Evolutionary conservation across 2,113 vertebrate genomes (phyloP).

Genomic region (Nycticryphes semicollaris): DNA sequence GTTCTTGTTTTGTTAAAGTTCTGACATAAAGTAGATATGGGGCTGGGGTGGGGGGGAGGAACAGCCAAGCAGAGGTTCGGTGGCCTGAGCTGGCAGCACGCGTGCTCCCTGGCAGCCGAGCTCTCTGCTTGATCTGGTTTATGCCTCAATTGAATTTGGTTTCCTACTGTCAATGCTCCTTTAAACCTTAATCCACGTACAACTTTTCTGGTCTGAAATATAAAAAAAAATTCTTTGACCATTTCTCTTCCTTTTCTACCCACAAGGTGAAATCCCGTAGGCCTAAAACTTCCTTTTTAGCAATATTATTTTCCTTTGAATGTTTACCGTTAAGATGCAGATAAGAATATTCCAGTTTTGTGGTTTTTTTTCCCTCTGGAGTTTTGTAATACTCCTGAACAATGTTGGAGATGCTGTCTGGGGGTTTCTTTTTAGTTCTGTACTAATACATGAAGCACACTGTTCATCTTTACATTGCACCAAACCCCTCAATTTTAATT

Average conservation of each 20-base stretch:
- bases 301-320: neutral
- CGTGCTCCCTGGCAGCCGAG: neutral
- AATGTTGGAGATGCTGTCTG: neutral
- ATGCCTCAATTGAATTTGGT: rapidly evolving
- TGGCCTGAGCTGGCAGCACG: neutral
- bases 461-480: neutral
- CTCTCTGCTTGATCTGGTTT: neutral
- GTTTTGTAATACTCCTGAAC: neutral
- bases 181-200: neutral
- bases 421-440: neutral
- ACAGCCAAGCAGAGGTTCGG: neutral
- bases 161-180: rapidly evolving
- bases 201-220: neutral
- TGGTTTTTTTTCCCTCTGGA: neutral
- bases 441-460: neutral
- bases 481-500: conserved; percentile 24
- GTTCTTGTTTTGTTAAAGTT: neutral
- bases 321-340: neutral
- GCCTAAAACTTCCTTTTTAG: neutral
- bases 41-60: neutral
- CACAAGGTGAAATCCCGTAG: neutral
- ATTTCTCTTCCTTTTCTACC: neutral
- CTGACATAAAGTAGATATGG: neutral
- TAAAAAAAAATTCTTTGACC: neutral
- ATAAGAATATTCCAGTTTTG: neutral